Evolutionary conservation across 2,888 invertebrate species (phyloP), one percentile per base, ranked within the genome.

Genomic region (Caenorhabditis becei): DNA sequence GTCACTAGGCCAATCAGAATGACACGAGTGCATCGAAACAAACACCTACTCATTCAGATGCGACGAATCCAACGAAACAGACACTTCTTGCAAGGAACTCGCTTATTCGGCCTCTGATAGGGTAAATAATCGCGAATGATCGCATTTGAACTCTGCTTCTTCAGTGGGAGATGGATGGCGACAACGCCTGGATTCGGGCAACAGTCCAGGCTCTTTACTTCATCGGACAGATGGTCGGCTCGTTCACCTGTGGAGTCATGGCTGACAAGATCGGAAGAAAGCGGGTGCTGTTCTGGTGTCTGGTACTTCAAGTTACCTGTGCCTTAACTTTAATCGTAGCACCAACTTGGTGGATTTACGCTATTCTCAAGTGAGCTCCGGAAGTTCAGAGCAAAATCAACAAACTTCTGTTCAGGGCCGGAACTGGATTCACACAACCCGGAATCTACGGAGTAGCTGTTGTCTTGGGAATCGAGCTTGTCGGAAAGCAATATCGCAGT

Each of bases 371-470:
- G 88, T 88, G 61, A 66, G 78, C 47, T 23, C 18, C 10, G 24
- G 32, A 44, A 8, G 14, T 26, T 4, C 16, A 58, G 51, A 87
- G 86, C 23, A 5, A 14, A 5, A 49, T 20, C 14, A 16, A 18
- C 10, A 18, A 16, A 1, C 20, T 16, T 69, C 94, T 0, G n/a
- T 93, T 94, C 62, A 93, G 95, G 61, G 95, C 95, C 89, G 89
- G 95, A 23, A 93, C 94, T 14, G 95, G 95, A 0, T 93, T 95
- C 24, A 95, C 95, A 14, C 95, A 95, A 1, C 95, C 95, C 37
- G 95, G 95, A 41, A 95, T 95, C 0, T 96, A 95, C 95, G 94
- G 95, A 63, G 95, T 95, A 49, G 93, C 94, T 86, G 94, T 94
- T 86, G 93, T 94, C 56, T 92, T 94, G 20, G 94, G 91, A 59